These are phyloP conservation scores for Nothoprocta perdicaria DNA, from an alignment of 2,113 vertebrate species.

Conservation along the genomic window DNA sequence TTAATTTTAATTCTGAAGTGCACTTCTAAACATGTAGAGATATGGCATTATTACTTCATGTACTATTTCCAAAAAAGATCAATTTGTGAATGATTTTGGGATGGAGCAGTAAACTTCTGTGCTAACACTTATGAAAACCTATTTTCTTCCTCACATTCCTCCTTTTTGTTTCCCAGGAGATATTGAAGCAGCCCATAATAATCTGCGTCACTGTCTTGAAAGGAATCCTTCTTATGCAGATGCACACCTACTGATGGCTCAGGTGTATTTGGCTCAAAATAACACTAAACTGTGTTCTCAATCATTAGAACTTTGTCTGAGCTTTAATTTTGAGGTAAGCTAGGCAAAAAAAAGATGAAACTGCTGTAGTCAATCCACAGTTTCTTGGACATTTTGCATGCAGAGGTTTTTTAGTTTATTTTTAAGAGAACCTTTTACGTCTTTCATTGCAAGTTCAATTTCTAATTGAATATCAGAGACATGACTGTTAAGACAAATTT, in stretches of 20 bases:
- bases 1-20: not conserved
- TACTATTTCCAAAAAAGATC: not conserved
- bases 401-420: not conserved
- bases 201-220: conserved; percentile 88
- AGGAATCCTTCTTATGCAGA: conserved; percentile 89
- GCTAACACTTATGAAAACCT: not conserved
- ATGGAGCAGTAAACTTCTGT: not conserved
- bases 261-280: conserved; percentile 90
- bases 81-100: not conserved
- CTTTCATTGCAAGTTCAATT: not conserved
- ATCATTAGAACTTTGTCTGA: conserved; percentile 93
- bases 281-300: conserved; percentile 88
- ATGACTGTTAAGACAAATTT: not conserved
- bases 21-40: not conserved
- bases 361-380: not conserved
- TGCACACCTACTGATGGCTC: conserved; percentile 94
- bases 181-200: conserved; percentile 84
- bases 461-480: not conserved
- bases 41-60: not conserved
- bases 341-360: not conserved
- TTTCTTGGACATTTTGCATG: not conserved
- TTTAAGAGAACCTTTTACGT: not conserved
- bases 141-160: not conserved
- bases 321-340: conserved; percentile 94
- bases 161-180: conserved; percentile 78